These are phyloP conservation scores for Zygogramma bicolorata DNA, from an alignment of 2,888 invertebrate genomes.

Conservation along the genomic window DNA sequence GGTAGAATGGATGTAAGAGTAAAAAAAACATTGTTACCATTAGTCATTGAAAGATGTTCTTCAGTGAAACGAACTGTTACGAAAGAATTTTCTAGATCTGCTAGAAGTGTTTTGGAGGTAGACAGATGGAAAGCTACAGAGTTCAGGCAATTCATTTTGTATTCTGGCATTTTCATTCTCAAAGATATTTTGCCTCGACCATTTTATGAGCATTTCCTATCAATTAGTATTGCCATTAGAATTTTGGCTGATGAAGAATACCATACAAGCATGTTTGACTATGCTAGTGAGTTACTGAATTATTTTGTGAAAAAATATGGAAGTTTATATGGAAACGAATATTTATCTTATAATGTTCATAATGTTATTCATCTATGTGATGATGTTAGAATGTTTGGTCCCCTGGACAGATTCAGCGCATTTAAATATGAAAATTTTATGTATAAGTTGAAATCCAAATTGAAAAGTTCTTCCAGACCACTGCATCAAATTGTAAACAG, in stretches of 20 bases:
- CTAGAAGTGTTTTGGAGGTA: constrained; percentile 30
- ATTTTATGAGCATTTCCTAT: constrained; percentile 18
- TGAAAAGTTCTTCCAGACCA: constrained; percentile 20
- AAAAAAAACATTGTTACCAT: constrained; percentile 13
- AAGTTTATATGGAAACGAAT: constrained; percentile 9
- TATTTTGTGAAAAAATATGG: constrained; percentile 20
- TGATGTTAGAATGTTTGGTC: constrained; percentile 22
- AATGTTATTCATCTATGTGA: constrained; percentile 22
- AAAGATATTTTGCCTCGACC: constrained; percentile 8
- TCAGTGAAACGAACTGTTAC: constrained; percentile 23
- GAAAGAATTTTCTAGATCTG: constrained; percentile 39
- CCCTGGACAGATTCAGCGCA: constrained; percentile 21
- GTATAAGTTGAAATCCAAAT: constrained; percentile 14
- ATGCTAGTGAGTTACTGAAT: constrained; percentile 6
- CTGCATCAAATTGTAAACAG: constrained; percentile 17
- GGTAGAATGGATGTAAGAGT: constrained; percentile 30
- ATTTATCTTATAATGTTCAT: constrained; percentile 30
- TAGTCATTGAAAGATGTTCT: constrained; percentile 5
- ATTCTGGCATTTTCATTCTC: constrained; percentile 30
- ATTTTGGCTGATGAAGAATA: constrained; percentile 4
- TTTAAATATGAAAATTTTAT: constrained; percentile 23
- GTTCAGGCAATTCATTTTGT: constrained; percentile 34
- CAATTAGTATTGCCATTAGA: constrained; percentile 13
- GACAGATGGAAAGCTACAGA: constrained; percentile 43
- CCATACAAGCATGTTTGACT: constrained; percentile 3